Conservation (phyloP, 2,797 vertebrate species). For the Falco naumanni region DNA sequence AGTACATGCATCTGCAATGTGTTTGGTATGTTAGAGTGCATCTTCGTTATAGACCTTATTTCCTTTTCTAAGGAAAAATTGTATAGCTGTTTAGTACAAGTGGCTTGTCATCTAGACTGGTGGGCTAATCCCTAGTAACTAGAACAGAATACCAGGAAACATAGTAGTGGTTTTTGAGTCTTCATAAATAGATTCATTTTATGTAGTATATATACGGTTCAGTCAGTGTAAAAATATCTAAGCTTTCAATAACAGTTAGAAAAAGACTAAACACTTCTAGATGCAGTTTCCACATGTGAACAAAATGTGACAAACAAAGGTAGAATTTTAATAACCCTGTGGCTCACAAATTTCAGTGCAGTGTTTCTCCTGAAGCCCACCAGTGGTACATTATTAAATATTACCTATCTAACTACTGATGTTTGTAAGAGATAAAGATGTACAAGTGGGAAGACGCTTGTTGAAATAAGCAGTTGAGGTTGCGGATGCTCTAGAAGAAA, state of each 20-base stretch:
- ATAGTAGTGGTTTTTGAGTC: not conserved
- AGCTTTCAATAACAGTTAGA: not conserved
- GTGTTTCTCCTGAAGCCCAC: not conserved
- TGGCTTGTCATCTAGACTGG: not conserved
- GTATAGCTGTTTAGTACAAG: not conserved
- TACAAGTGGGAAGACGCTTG: accelerated
- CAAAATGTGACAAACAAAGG: not conserved
- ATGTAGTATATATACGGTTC: not conserved
- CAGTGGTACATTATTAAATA: not conserved
- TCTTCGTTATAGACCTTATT: not conserved
- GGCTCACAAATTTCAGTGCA: not conserved
- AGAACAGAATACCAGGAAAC: not conserved
- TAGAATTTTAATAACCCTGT: not conserved
- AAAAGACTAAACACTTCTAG: not conserved
- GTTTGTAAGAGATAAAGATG: not conserved
- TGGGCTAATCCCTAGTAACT: not conserved
- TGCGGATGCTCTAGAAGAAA: not conserved
- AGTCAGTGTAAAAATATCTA: not conserved
- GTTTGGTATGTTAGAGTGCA: not conserved
- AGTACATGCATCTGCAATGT: not conserved
- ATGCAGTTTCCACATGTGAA: not conserved
- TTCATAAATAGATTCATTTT: not conserved
- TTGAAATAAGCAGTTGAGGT: not conserved
- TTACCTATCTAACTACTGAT: not conserved
- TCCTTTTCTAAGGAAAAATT: not conserved